Evolutionary conservation across 2,888 invertebrate genomes (phyloP).

Genomic region (Cenopis cana): DNA sequence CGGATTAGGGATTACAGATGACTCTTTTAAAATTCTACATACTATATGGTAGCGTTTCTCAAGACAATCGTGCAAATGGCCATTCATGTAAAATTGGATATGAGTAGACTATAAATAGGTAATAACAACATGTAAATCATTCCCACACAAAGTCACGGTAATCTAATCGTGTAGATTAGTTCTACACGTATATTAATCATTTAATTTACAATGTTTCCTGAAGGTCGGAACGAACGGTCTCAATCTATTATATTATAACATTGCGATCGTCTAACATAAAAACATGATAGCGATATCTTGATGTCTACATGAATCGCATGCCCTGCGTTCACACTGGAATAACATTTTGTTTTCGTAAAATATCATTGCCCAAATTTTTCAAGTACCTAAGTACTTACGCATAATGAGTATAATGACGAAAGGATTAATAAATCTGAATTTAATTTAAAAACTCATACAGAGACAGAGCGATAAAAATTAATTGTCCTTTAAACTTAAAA

Average conservation of each 20-base stretch:
- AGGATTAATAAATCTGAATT: background rate
- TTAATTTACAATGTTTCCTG: background rate
- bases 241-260: constrained; percentile 15
- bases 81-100: too few species aligned
- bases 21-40: too few species aligned
- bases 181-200: background rate
- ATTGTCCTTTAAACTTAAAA: background rate
- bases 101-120: too few species aligned
- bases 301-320: background rate
- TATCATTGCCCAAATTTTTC: background rate
- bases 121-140: too few species aligned
- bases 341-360: too few species aligned
- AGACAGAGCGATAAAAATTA: too few species aligned
- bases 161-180: constrained; percentile 16
- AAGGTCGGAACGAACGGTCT: constrained; percentile 3
- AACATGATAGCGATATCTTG: background rate
- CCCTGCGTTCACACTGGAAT: too few species aligned
- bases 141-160: constrained; percentile 1
- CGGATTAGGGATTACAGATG: too few species aligned
- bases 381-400: too few species aligned
- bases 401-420: background rate
- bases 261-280: background rate
- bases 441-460: too few species aligned
- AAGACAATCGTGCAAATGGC: too few species aligned
- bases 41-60: too few species aligned